Evolutionary conservation across 1,140 invertebrate genomes (phyloP).

Genomic region (Mizuhopecten yessoensis): DNA sequence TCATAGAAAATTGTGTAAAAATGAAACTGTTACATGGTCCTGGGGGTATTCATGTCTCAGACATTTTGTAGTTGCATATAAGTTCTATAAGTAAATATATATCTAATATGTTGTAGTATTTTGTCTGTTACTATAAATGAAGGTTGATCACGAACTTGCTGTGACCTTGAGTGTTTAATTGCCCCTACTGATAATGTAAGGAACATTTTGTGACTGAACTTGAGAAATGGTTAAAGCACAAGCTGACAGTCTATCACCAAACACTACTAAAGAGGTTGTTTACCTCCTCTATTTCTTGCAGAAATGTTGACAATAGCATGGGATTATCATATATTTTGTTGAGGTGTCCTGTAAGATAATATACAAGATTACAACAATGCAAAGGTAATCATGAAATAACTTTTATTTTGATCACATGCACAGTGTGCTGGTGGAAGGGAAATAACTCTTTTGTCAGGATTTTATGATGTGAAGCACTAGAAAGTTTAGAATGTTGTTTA

Average conservation of each 20-base stretch:
- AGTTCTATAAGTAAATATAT: no score
- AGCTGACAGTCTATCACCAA: neutral
- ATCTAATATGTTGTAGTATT: no score
- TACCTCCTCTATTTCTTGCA: neutral
- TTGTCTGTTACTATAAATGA: no score
- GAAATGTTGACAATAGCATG: neutral
- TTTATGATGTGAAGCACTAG: neutral
- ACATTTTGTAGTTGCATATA: no score
- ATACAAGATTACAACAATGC: neutral
- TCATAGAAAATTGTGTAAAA: no score
- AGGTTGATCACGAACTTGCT: no score
- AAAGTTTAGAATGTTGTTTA: neutral
- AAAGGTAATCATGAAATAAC: no score
- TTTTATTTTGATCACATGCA: neutral
- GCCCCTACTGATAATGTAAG: neutral
- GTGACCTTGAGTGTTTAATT: no score
- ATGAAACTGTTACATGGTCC: no score
- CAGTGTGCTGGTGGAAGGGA: neutral
- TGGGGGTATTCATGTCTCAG: neutral
- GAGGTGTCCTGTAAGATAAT: neutral
- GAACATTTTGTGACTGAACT: neutral
- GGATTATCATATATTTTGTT: neutral
- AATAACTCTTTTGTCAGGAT: slow-evolving; percentile 34
- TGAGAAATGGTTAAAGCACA: neutral
- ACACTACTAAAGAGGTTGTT: neutral